Evolutionary conservation across 2,113 vertebrate genomes (phyloP), one percentile per base, ranked within the genome.

Genomic region (Lophura nycthemera): DNA sequence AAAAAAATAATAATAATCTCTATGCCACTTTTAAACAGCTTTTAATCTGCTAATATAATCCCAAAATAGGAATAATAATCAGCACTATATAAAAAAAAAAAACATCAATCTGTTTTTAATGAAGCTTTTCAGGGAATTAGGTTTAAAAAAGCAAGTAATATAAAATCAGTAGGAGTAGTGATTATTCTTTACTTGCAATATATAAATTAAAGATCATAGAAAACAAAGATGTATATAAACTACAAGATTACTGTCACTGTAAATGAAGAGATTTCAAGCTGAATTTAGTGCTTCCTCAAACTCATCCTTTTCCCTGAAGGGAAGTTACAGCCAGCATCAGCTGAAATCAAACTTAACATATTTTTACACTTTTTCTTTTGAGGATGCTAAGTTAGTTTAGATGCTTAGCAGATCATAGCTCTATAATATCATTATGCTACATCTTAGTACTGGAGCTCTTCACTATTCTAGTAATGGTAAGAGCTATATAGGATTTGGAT

Each of bases 381-480:
- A 42, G 59, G 40, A 57, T 21, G 52, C 61, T 40, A 81, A 67
- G 21, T 42, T 69, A 60, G 74, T 61, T 85, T 65, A 73, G 29
- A 43, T 22, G 74, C 52, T 70, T 57, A 77, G 65, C 52, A 80
- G 61, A 81, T 89, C 60, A 12, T 14, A 57, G 66, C 32, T 48
- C 72, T 65, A 60, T 21, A n/a, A 45, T 30, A 81, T 67, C 65
- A 73, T 48, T 54, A 87, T 25, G 16, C 19, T 15, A 3, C 6
- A 29, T n/a, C 88, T 74, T 64, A 45, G 86, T 79, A 94, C n/a
- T 6, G 50, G 81, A 85, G 71, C 47, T 70, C 86, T 92, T 87
- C 30, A 59, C 15, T 36, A 29, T 57, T 8, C 70, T 75, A 36
- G 57, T 73, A 86, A 65, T 11, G 54, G 56, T 18, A 87, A 87